A percentile compares a stretch with the other conserved stretches of the same genome.
These are phyloP conservation scores for Euphydryas editha DNA, from an alignment of 2,888 invertebrate species.

Conservation along the genomic window DNA sequence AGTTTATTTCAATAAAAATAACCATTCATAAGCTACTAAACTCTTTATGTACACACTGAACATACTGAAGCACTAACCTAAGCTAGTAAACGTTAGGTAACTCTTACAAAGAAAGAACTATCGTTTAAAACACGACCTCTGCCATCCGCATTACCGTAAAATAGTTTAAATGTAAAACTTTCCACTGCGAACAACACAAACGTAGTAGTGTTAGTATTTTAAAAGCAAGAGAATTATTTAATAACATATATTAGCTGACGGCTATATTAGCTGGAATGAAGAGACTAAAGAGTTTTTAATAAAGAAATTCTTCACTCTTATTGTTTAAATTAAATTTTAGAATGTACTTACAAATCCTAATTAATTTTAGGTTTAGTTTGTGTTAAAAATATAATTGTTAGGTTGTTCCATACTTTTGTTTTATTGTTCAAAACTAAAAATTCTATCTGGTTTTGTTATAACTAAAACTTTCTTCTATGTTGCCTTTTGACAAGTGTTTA, in stretches of 20 bases:
- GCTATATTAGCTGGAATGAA: not conserved
- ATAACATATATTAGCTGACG: too few species aligned
- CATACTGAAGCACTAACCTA: not conserved
- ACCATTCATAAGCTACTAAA: not conserved
- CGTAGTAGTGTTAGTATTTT: not conserved
- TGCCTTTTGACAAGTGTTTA: too few species aligned
- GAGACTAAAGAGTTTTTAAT: not conserved
- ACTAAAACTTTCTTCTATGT: too few species aligned
- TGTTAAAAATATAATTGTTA: too few species aligned
- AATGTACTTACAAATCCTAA: not conserved
- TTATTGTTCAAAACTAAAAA: too few species aligned
- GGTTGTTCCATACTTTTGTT: too few species aligned
- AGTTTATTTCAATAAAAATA: not conserved
- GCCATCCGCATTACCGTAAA: not conserved
- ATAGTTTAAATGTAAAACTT: not conserved
- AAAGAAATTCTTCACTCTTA: not conserved
- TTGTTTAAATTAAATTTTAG: not conserved
- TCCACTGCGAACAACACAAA: not conserved
- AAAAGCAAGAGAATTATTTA: constrained; percentile 2
- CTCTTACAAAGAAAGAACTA: not conserved
- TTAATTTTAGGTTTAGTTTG: not conserved
- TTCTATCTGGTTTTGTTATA: too few species aligned
- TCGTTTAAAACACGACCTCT: not conserved
- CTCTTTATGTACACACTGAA: not conserved
- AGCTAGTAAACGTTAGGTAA: not conserved